phyloP scores from a whole-genome alignment of 2,113 vertebrate genomes.

The Lipotes vexillifer region DNA sequence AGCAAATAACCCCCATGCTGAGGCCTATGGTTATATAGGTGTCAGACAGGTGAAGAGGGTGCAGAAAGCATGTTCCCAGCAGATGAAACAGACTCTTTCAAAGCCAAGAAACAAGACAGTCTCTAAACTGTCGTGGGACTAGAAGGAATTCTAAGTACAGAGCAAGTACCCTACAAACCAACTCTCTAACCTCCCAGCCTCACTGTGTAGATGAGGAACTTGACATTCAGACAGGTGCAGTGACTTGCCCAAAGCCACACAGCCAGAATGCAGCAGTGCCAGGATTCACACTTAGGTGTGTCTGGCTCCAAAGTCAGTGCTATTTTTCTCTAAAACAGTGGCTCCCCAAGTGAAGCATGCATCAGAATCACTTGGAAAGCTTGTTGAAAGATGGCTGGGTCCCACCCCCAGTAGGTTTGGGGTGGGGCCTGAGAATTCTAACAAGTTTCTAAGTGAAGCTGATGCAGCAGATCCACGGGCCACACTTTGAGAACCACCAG shows the following conservation, averaged over 20 bases:
- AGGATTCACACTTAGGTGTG: not conserved
- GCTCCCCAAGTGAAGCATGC: not conserved
- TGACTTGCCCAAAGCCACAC: not conserved
- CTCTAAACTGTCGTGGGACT: fast-evolving
- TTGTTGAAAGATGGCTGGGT: not conserved
- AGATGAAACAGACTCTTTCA: not conserved
- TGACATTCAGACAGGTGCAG: not conserved
- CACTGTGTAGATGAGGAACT: not conserved
- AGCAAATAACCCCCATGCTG: not conserved
- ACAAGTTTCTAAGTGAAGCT: not conserved
- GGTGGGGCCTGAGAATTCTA: not conserved
- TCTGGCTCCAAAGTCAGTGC: not conserved
- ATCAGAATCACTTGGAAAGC: not conserved
- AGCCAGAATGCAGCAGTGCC: not conserved
- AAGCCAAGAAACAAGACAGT: not conserved
- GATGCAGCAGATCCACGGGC: not conserved
- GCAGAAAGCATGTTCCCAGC: not conserved
- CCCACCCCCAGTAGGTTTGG: not conserved
- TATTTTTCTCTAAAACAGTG: not conserved
- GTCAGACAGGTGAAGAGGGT: not conserved
- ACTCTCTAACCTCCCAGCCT: too few species aligned
- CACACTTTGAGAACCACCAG: not conserved
- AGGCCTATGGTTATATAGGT: not conserved
- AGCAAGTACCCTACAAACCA: not conserved
- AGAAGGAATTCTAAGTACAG: not conserved